Evolutionary conservation across 2,113 vertebrate genomes (phyloP).

Genomic region (Oreochromis spilurus): DNA sequence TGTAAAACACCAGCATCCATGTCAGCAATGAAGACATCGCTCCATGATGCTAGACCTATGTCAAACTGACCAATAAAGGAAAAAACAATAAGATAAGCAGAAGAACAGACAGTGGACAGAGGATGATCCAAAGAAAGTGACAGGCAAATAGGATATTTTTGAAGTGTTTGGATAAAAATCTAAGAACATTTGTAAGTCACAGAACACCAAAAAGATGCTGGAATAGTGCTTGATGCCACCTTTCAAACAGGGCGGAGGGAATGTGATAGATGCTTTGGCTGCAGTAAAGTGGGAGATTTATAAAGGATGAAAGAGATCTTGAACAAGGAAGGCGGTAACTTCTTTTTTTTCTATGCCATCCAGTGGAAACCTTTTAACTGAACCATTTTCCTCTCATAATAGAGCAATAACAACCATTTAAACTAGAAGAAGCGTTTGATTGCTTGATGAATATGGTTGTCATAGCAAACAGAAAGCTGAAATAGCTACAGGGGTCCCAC

Average conservation of each 20-base stretch:
- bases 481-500: neutral
- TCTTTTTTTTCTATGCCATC: neutral
- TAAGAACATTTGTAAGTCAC: neutral
- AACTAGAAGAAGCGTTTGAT: neutral
- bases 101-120: neutral
- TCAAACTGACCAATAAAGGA: neutral
- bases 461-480: constrained; percentile 6
- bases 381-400: neutral
- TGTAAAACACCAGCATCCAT: neutral
- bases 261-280: neutral
- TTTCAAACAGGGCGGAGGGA: neutral
- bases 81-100: neutral
- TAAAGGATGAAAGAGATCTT: neutral
- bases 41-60: neutral
- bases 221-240: neutral
- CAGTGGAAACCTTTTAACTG: neutral
- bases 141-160: neutral
- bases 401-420: neutral
- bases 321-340: neutral
- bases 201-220: neutral
- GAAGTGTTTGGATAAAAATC: neutral
- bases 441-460: neutral
- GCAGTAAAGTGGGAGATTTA: neutral
- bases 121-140: neutral
- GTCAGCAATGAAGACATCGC: neutral